Evolutionary conservation across 2,113 vertebrate genomes (phyloP), one percentile per base, ranked within the genome.

Genomic region (Aythya baeri): DNA sequence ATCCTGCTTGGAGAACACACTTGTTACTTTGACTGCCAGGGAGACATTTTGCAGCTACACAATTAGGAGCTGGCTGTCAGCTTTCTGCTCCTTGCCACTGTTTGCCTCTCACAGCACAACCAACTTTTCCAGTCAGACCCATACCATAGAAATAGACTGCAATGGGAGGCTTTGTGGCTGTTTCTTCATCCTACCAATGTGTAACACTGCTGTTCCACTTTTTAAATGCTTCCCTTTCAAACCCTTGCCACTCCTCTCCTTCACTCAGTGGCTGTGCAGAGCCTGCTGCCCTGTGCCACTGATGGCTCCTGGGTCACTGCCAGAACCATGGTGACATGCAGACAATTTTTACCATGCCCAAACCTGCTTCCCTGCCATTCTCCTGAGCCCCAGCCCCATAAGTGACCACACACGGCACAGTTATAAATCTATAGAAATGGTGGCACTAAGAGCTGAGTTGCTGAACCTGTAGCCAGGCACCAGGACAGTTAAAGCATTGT

Each of bases 391-490:
- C 49, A 50, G 2, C n/a, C 18, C 38, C 26, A 4, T 2, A 2
- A 9, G 18, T 5, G 36, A 61, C 31, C 23, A 22, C 57, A n/a
- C 25, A 4, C 1, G 32, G 52, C 29, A 4, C 36, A 68, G 32
- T 7, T 15, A n/a, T 25, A 4, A 6, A 26, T 46, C 63, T 55
- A 2, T 2, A 36, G 57, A 80, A 71, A 55, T 11, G 12, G 46
- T 3, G 10, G 41, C 16, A 1, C 0, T 11, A n/a, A 61, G 29
- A 18, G 61, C 32, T 25, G 13, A 74, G 13, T 23, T 1, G 4
- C 36, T 26, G 29, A 26, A 43, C 46, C 73, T 59, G 67, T 5
- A 55, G 32, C 38, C 70, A 68, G 20, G 25, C 36, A 61, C 11
- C 49, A 6, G 27, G 79, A 11, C 25, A 44, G 34, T 15, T 52